Percentiles rank a stretch among this genome's conserved stretches.
Conservation (phyloP, 1,140 invertebrate species). For the Cherax destructor region DNA sequence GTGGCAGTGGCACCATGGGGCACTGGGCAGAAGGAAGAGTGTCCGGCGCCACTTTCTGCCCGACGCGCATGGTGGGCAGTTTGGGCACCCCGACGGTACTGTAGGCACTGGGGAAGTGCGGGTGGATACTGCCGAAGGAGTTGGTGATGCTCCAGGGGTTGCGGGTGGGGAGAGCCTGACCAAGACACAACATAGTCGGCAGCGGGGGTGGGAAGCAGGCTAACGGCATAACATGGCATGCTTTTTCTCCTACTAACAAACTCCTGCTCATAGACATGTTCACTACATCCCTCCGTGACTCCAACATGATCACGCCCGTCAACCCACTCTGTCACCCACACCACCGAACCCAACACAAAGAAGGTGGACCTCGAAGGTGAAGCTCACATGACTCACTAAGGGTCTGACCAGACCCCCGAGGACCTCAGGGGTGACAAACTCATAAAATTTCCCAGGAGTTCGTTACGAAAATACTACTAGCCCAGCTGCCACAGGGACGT, state of each 20-base stretch:
- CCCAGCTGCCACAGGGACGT: too few relatives aligned
- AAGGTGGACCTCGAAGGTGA: neutral
- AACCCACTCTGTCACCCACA: neutral
- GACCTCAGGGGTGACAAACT: neutral
- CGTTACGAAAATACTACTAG: too few relatives aligned
- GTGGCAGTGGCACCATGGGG: constrained; percentile 48
- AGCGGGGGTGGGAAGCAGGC: neutral
- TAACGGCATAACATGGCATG: constrained; percentile 13
- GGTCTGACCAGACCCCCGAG: neutral
- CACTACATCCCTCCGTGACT: neutral
- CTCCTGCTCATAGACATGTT: constrained; percentile 29
- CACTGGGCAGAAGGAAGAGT: constrained; percentile 6
- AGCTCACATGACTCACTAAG: neutral
- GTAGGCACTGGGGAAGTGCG: neutral
- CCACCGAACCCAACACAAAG: neutral
- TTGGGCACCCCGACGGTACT: neutral
- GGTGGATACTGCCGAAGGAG: constrained; percentile 18
- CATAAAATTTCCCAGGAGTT: neutral
- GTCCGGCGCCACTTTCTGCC: neutral
- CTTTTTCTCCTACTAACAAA: constrained; percentile 12
- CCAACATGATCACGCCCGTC: too few relatives aligned
- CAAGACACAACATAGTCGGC: neutral
- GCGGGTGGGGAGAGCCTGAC: neutral
- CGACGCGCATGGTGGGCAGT: neutral
- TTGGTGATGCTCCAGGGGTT: constrained; percentile 3